Evolutionary conservation across 2,888 invertebrate species (phyloP), one percentile per base, ranked within the genome.

Genomic region (Melanchra persicariae): DNA sequence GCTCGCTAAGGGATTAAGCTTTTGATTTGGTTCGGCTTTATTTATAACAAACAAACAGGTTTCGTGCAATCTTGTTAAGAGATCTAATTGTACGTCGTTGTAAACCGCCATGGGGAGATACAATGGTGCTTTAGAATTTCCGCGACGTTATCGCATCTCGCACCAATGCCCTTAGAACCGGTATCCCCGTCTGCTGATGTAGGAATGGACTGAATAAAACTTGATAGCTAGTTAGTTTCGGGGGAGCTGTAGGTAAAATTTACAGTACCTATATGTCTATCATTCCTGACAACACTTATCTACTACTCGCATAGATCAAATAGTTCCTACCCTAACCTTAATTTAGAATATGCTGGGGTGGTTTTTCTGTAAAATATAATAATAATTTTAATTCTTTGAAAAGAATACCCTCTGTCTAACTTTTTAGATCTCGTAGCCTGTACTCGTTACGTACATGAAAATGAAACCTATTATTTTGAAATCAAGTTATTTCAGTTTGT

Each of bases 71-170:
- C 45, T 52, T 22, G 24, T 40, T 15, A 10, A 19, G 26, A 34
- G n/a, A 77, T 77, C 70, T 69, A 58, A 80, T 80, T 63, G 62
- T 76, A 57, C 26, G 54, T n/a, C 51, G 40, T 26, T 45, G 40
- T 61, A 81, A 59, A 69, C 51, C 55, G 52, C 49, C 34, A 67
- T 66, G 60, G 63, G n/a, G 49, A 22, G 24, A 61, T 58, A 81
- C 72, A 82, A 64, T 54, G 45, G 72, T 49, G 60, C 62, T 68
- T 68, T 68, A 63, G 81, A 76, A 77, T 52, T 79, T 24, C 49
- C 40, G 22, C 51, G 52, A 59, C 59, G 81, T 55, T 77, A 77
- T 81, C 81, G 63, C 60, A 47, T 76, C 77, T 76, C 81, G 70
- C 77, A 69, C 70, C 77, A 60, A 47, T 81, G 77, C 40, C 60